Evolutionary conservation across 2,888 invertebrate species (phyloP), one percentile per base, ranked within the genome.

Genomic region (Oscheius onirici): DNA sequence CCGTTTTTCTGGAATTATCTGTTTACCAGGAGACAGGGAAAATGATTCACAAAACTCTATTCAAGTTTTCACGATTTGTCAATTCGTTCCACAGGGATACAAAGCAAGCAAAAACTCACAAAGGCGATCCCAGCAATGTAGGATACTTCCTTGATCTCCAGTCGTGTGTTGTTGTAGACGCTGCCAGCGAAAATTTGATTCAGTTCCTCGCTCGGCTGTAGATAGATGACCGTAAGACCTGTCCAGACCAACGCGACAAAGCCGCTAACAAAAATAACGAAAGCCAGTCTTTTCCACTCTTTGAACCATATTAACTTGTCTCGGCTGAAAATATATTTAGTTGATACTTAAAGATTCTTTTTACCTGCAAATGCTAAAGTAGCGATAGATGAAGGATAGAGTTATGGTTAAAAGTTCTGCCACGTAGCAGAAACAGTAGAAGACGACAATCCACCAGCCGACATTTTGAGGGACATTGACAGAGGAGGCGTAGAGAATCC

Each of bases 401-500:
- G 63, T 49, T 26, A 63, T 28, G 8, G 49, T 63, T 3, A 63
- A n/a, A 28, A 63, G 63, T 49, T 63, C 63, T 1, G 49, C 63
- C 11, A 49, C 49, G 26, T 63, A 63, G 20, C 63, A 63, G n/a
- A 63, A 63, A n/a, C 63, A 63, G 49, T 63, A 63, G 5, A 63
- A n/a, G 24, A 63, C 49, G n/a, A 63, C 49, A n/a, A 63, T 46
- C 63, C 63, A 63, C 44, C 46, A 63, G 46, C 63, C 63, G 10
- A 24, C 26, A 17, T 63, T 26, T 28, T 26, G 63, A 10, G 63
- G 63, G 26, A 63, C 26, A 28, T 63, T 63, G 28, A 49, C 63
- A 3, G 63, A 63, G 17, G 63, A 63, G 20, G 63, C 63, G 28
- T 63, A 63, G 20, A 63, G 44, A 3, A 63, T 63, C 63, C 63